Conservation (phyloP, 2,888 invertebrate genomes). For the Nymphalis urticae region DNA sequence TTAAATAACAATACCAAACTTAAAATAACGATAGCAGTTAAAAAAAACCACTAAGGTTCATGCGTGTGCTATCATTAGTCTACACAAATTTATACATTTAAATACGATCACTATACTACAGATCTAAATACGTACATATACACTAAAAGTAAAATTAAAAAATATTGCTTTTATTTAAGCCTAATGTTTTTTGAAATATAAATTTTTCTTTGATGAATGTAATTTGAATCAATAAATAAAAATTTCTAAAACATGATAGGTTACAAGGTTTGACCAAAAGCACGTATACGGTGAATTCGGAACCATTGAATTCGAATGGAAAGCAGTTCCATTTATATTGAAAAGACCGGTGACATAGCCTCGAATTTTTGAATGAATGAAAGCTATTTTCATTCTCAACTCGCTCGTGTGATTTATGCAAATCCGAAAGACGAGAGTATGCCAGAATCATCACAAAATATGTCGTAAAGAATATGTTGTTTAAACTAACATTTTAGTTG, state of each 20-base stretch:
- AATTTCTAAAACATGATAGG: not conserved
- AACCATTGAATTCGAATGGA: slow-evolving; percentile 4
- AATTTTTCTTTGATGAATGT: too few species aligned
- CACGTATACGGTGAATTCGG: not conserved
- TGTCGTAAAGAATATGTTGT: not conserved
- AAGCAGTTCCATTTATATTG: slow-evolving; percentile 9
- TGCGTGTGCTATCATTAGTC: too few species aligned
- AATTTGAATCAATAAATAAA: not conserved
- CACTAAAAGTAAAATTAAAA: too few species aligned
- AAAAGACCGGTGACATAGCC: slow-evolving; percentile 12
- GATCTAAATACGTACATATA: too few species aligned
- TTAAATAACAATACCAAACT: too few species aligned
- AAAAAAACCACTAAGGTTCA: too few species aligned
- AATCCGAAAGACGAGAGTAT: slow-evolving; percentile 11
- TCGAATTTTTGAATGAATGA: slow-evolving; percentile 22
- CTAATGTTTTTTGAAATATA: too few species aligned
- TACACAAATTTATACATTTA: too few species aligned
- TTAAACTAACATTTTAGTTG: not conserved
- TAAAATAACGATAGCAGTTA: too few species aligned
- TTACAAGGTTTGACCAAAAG: not conserved
- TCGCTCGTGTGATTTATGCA: slow-evolving; percentile 1
- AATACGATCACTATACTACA: too few species aligned
- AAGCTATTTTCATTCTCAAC: slow-evolving; percentile 20
- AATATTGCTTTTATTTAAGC: too few species aligned
- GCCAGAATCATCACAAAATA: not conserved